These are phyloP conservation scores for Magallana nippona DNA, from an alignment of 2,888 invertebrate species.

Conservation along the genomic window DNA sequence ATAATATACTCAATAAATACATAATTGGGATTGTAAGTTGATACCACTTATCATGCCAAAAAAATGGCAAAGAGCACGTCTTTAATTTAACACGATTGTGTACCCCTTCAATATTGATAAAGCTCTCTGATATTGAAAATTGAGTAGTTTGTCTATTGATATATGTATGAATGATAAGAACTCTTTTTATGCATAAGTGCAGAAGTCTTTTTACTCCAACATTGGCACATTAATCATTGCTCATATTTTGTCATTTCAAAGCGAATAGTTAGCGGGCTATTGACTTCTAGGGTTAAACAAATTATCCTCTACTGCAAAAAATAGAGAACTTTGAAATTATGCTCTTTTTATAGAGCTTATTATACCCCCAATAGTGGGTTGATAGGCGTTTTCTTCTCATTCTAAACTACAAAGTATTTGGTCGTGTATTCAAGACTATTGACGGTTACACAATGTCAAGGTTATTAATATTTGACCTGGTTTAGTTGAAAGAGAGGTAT, in stretches of 20 bases:
- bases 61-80: slow-evolving; percentile 1
- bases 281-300: slow-evolving; percentile 28
- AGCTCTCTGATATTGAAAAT: slow-evolving; percentile 13
- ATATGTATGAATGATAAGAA: slow-evolving; percentile 27
- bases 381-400: slow-evolving; percentile 28
- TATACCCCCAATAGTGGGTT: background rate
- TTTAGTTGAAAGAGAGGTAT: background rate
- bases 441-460: background rate
- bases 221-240: slow-evolving; percentile 4
- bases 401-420: slow-evolving; percentile 25
- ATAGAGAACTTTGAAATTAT: background rate
- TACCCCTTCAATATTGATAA: background rate
- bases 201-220: slow-evolving; percentile 19
- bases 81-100: slow-evolving; percentile 7
- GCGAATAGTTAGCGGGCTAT: background rate
- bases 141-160: background rate
- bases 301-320: slow-evolving; percentile 28
- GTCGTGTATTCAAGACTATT: background rate
- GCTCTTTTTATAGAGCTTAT: slow-evolving; percentile 16
- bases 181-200: background rate
- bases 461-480: background rate
- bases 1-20: too few relatives aligned
- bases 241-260: slow-evolving; percentile 29
- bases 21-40: background rate
- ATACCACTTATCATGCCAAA: background rate